Percentiles rank a stretch among this genome's conserved stretches.
These are phyloP conservation scores for Agonum fuliginosum DNA, from an alignment of 2,888 invertebrate species.

Conservation along the genomic window DNA sequence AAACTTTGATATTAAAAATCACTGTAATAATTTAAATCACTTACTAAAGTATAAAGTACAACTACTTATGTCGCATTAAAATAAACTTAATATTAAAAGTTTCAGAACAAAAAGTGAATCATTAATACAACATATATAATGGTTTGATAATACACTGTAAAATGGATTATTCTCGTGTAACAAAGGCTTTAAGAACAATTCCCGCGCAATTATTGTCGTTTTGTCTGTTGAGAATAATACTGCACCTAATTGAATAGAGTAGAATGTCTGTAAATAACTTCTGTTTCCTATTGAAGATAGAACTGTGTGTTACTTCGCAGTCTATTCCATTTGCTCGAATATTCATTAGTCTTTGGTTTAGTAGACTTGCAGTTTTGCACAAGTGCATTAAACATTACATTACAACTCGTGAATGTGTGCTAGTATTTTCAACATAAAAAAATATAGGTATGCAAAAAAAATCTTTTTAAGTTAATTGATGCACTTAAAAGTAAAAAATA, in stretches of 20 bases:
- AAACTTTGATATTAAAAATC: slow-evolving; percentile 7
- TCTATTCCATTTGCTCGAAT: neutral
- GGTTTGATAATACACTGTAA: slow-evolving; percentile 50
- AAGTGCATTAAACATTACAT: no score
- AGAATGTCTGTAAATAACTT: slow-evolving; percentile 48
- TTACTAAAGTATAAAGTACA: neutral
- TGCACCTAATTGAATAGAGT: slow-evolving; percentile 41
- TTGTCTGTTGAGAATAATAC: slow-evolving; percentile 44
- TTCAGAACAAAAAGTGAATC: slow-evolving; percentile 19
- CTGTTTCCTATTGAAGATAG: slow-evolving; percentile 35
- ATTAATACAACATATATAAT: slow-evolving; percentile 39
- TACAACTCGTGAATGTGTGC: neutral
- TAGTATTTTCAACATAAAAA: slow-evolving; percentile 32
- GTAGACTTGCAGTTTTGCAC: neutral
- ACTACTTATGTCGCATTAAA: slow-evolving; percentile 16
- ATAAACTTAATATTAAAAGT: slow-evolving; percentile 10
- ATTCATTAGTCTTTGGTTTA: neutral
- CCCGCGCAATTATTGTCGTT: slow-evolving; percentile 50
- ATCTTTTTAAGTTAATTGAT: no score
- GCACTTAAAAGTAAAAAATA: no score
- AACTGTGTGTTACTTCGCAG: neutral
- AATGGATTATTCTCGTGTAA: slow-evolving; percentile 47
- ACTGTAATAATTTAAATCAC: neutral
- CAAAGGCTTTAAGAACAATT: slow-evolving; percentile 47
- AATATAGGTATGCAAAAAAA: neutral